These are phyloP conservation scores for Neogobius melanostomus DNA, from an alignment of 2,113 vertebrate species.

Conservation along the genomic window DNA sequence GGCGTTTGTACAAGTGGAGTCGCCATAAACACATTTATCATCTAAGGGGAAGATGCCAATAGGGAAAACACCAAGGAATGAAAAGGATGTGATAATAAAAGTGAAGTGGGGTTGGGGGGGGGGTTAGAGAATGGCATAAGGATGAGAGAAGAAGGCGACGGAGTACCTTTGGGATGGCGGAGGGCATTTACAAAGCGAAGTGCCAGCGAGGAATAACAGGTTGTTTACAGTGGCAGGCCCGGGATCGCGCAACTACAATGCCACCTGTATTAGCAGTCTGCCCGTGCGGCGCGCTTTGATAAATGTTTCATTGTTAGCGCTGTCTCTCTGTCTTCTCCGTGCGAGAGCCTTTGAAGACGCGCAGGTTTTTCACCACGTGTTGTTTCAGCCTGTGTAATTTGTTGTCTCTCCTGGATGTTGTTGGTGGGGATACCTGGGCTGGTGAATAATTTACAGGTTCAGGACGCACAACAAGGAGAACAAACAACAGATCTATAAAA, in stretches of 20 bases:
- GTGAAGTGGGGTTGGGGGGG: too few relatives aligned
- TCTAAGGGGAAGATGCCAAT: slow-evolving; percentile 33
- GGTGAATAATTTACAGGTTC: slow-evolving; percentile 52
- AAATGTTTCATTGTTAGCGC: slow-evolving; percentile 60
- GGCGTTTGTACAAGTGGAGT: slow-evolving; percentile 26
- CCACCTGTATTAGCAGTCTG: slow-evolving; percentile 54
- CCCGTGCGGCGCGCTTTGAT: slow-evolving; percentile 42
- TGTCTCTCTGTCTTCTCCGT: slow-evolving; percentile 27
- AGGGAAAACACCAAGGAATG: slow-evolving; percentile 46
- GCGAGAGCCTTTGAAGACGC: slow-evolving; percentile 23
- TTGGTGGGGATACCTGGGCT: slow-evolving; percentile 35
- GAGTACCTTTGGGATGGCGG: slow-evolving; percentile 3
- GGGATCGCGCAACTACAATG: slow-evolving; percentile 26
- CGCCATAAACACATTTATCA: slow-evolving; percentile 63
- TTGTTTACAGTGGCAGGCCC: slow-evolving; percentile 32
- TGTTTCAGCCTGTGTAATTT: slow-evolving; percentile 53
- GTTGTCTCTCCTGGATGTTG: slow-evolving; percentile 54
- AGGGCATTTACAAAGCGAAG: slow-evolving; percentile 19
- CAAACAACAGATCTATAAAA: slow-evolving; percentile 22
- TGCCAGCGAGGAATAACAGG: slow-evolving; percentile 19
- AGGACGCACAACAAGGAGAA: slow-evolving; percentile 33
- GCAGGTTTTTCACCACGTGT: slow-evolving; percentile 29
- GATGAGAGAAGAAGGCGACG: slow-evolving; percentile 9
- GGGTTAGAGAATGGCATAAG: slow-evolving; percentile 19
- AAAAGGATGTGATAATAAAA: slow-evolving; percentile 52